Evolutionary conservation across 2,113 vertebrate species (phyloP), one percentile per base, ranked within the genome.

Genomic region (Urocitellus parryii): DNA sequence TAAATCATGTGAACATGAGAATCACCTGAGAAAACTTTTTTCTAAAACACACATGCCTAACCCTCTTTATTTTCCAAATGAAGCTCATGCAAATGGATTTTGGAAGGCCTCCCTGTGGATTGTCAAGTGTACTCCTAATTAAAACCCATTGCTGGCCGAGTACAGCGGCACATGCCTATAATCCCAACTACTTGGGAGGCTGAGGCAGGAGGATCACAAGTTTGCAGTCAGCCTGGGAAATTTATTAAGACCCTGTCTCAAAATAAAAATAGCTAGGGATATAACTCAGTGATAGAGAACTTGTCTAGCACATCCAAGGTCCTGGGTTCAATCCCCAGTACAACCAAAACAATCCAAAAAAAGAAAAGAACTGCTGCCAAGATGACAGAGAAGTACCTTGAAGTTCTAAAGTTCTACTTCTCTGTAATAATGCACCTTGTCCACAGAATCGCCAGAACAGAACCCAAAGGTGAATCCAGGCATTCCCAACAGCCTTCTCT

Each of bases 41-140:
- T 53, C n/a, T 74, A 61, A 95, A 61, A 95, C 18, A 88, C 56
- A 89, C 10, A n/a, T 24, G 39, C 77, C 80, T 58, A 78, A 67
- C 39, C 11, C 34, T 10, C 25, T 61, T 0, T 16, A 53, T 63
- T 84, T 73, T 63, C 70, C 37, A 24, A 74, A 90, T 24, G 3
- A 81, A 70, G n/a, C 22, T 81, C 18, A 51, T 39, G 39, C 29
- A 85, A 9, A 27, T 51, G 27, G 48, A 51, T 45, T 92, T 65
- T 74, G 14, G 39, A 68, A 90, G 72, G 13, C 11, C 25, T 42
- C 48, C 48, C 70, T n/a, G 70, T 22, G 27, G 91, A 92, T 1
- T 83, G 34, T 68, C 29, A 61, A 5, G 2, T 48, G 8, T 6
- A 58, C 2, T 32, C 34, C 10, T 80, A 89, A 68, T 67, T 63